These are phyloP conservation scores for Ardeotis arabs DNA, from an alignment of 2,113 vertebrate genomes.

Conservation along the genomic window DNA sequence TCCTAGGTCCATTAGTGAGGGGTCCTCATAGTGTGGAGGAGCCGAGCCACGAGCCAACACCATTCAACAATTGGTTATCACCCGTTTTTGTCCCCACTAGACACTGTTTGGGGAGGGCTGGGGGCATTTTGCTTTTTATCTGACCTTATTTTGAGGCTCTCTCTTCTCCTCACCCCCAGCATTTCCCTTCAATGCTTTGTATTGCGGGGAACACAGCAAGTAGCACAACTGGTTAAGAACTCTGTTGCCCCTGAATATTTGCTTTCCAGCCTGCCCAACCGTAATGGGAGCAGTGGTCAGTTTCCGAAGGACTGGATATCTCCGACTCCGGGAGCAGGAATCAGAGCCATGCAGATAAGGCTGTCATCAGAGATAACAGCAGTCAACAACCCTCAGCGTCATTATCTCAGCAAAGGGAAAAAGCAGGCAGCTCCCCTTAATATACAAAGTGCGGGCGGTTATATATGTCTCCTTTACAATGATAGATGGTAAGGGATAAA, in stretches of 20 bases:
- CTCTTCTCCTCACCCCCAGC: not conserved
- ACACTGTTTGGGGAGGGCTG: not conserved
- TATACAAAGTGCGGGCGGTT: slow-evolving; percentile 68
- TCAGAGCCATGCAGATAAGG: slow-evolving; percentile 78
- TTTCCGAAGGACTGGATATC: slow-evolving; percentile 69
- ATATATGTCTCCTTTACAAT: slow-evolving; percentile 76
- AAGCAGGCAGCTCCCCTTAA: slow-evolving; percentile 68
- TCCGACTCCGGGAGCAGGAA: slow-evolving; percentile 59
- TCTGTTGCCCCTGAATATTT: not conserved
- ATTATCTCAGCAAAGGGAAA: slow-evolving; percentile 72
- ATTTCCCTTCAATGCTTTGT: not conserved
- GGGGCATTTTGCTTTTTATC: not conserved
- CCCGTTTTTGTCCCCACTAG: not conserved
- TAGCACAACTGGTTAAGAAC: not conserved
- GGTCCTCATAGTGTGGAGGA: not conserved
- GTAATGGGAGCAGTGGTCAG: slow-evolving; percentile 63
- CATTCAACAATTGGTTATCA: not conserved
- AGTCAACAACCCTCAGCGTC: slow-evolving; percentile 75
- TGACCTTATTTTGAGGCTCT: not conserved
- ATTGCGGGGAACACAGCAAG: not conserved
- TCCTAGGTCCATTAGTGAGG: not conserved
- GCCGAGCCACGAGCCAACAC: not conserved
- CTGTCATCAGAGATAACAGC: slow-evolving; percentile 77
- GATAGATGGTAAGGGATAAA: slow-evolving; percentile 69
- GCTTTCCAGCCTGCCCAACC: not conserved